phyloP scores from a whole-genome alignment of 1,140 invertebrate genomes.

The Macrotrachela quadricornifera region DNA sequence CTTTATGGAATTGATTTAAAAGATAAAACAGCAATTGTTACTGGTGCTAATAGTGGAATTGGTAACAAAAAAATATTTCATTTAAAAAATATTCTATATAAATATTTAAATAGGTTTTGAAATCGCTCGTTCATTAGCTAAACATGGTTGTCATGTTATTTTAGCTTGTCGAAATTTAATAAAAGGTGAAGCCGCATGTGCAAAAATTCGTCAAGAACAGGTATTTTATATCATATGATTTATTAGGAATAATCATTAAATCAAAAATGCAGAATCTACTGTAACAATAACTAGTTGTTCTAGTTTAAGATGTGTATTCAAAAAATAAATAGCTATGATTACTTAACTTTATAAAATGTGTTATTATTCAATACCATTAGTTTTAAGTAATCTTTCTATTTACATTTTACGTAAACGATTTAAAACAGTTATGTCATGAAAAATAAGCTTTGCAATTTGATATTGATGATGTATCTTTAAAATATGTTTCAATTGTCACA shows the following conservation, averaged over 20 bases:
- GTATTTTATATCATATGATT: slow-evolving; percentile 9
- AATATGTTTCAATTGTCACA: too few relatives aligned
- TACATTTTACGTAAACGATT: too few relatives aligned
- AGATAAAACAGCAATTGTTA: slow-evolving; percentile 57
- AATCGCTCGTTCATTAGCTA: slow-evolving; percentile 60
- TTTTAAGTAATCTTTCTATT: too few relatives aligned
- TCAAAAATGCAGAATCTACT: too few relatives aligned
- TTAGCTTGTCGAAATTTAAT: slow-evolving; percentile 55
- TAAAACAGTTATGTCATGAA: too few relatives aligned
- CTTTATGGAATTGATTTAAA: slow-evolving; percentile 62
- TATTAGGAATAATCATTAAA: neutral
- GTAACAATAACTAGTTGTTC: neutral
- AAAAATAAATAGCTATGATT: too few relatives aligned
- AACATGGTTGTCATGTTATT: slow-evolving; percentile 64
- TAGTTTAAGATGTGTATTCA: neutral
- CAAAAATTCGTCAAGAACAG: slow-evolving; percentile 43
- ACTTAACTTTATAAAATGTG: too few relatives aligned
- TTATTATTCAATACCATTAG: too few relatives aligned
- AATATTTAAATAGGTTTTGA: slow-evolving; percentile 48
- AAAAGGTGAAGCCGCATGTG: slow-evolving; percentile 43
- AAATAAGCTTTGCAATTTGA: too few relatives aligned
- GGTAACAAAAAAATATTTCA: slow-evolving; percentile 30
- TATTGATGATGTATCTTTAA: too few relatives aligned
- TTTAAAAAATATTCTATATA: neutral
- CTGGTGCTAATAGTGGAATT: slow-evolving; percentile 71